These are phyloP conservation scores for Oreocharis arfaki DNA, from an alignment of 2,113 vertebrate genomes.

Conservation along the genomic window DNA sequence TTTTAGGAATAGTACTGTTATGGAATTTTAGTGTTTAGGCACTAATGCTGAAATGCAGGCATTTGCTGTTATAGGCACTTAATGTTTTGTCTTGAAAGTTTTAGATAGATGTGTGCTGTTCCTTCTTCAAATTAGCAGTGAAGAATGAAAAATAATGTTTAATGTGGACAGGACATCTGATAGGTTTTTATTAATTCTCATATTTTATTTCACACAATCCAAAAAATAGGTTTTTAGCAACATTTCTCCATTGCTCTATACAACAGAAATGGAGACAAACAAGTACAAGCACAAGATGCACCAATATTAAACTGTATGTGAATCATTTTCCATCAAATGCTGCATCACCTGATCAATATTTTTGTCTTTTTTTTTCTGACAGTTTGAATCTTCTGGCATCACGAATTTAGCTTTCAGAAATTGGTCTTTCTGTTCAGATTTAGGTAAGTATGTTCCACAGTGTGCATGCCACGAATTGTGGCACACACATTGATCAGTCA, in stretches of 20 bases:
- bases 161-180: background rate
- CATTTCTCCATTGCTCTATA: background rate
- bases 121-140: background rate
- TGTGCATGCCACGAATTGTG: background rate
- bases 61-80: background rate
- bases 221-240: background rate
- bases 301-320: background rate
- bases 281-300: background rate
- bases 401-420: background rate
- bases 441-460: background rate
- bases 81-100: background rate
- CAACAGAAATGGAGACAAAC: background rate
- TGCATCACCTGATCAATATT: background rate
- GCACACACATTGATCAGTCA: background rate
- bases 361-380: background rate
- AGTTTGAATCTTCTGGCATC: background rate
- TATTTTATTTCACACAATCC: background rate
- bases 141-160: background rate
- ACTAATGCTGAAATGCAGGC: background rate
- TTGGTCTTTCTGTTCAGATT: background rate
- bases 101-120: background rate
- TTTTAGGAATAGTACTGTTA: background rate
- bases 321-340: background rate
- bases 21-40: background rate
- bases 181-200: background rate